Evolutionary conservation across 1,140 invertebrate species (phyloP), one percentile per base, ranked within the genome.

Genomic region (Lepidurus couesii): DNA sequence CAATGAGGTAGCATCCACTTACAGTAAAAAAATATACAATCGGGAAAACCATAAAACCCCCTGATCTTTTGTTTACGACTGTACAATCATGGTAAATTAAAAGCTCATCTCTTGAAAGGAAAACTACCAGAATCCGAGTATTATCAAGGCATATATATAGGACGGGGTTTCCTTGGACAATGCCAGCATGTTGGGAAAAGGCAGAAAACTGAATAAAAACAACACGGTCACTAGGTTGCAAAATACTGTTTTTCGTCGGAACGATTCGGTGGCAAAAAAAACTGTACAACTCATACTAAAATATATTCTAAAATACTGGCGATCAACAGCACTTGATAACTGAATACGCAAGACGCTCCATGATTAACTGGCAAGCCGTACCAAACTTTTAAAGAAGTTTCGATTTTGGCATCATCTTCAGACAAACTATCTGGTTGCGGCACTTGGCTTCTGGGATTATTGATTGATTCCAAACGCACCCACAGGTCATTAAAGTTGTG

Each of bases 401-500:
- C 76, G 11, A 47, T 77, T 65, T 47, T 47, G 6, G 76, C 65
- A 73, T 80, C 43, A 10, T 80, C 74, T 73, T 80, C 79, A 16
- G 73, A 26, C 7, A 77, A 43, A 75, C 79, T 79, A 16, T 80
- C 74, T n/a, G 80, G 79, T 24, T 76, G 21, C 79, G 45, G 26
- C 73, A 74, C n/a, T 76, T 16, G 9, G 42, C 8, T 74, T 78
- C 7, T 78, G 81, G 45, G 79, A n/a, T 76, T 45, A 9, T 77
- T 47, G 43, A 44, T 78, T 24, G 80, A 80, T 75, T 84, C 83
- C 76, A 84, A 80, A 16, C 83, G 79, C 16, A 84, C 83, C 84
- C 84, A 84, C 1, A 84, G 80, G 75, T 84, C 83, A 79, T 84
- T 84, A 77, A 84, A 84, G 47, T 82, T 83, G 13, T 80, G 77